Percentiles rank a stretch among this genome's conserved stretches.
Conservation (phyloP, 1,140 invertebrate genomes). For the Drosophila pallidifrons region DNA sequence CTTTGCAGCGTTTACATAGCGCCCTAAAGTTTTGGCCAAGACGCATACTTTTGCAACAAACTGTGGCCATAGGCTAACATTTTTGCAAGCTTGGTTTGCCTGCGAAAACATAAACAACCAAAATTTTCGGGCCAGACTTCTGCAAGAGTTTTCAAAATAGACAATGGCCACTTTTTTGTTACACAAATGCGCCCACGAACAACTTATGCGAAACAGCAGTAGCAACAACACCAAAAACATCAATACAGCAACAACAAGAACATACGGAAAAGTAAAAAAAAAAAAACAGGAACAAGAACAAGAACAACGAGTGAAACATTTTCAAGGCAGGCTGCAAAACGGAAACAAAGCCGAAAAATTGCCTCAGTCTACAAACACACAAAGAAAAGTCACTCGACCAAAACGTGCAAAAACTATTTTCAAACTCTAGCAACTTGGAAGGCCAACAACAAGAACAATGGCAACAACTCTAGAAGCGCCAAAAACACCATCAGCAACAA, state of each 20-base stretch:
- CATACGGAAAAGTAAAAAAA: constrained; percentile 6
- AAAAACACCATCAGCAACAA: not conserved
- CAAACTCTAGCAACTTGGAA: constrained; percentile 65
- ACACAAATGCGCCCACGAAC: constrained; percentile 47
- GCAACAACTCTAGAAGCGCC: not conserved
- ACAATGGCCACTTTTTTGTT: constrained; percentile 55
- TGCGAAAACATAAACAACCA: constrained; percentile 43
- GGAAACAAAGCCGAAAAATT: constrained; percentile 76
- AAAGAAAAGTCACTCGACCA: constrained; percentile 73
- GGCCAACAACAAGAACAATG: constrained; percentile 43
- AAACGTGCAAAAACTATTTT: constrained; percentile 79
- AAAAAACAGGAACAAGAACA: not conserved
- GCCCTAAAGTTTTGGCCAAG: not conserved
- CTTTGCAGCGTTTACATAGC: not conserved
- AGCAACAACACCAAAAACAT: not conserved
- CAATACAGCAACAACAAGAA: constrained; percentile 21
- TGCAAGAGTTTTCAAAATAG: constrained; percentile 72
- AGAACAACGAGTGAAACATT: constrained; percentile 48
- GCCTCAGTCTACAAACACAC: constrained; percentile 55
- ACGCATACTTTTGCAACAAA: constrained; percentile 28
- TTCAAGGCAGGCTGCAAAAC: constrained; percentile 56
- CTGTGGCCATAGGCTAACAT: constrained; percentile 40
- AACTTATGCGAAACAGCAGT: constrained; percentile 32
- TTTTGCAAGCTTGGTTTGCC: constrained; percentile 14
- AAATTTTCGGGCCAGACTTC: constrained; percentile 45